phyloP scores from a whole-genome alignment of 2,888 invertebrate genomes.

The Pandemis corylana region DNA sequence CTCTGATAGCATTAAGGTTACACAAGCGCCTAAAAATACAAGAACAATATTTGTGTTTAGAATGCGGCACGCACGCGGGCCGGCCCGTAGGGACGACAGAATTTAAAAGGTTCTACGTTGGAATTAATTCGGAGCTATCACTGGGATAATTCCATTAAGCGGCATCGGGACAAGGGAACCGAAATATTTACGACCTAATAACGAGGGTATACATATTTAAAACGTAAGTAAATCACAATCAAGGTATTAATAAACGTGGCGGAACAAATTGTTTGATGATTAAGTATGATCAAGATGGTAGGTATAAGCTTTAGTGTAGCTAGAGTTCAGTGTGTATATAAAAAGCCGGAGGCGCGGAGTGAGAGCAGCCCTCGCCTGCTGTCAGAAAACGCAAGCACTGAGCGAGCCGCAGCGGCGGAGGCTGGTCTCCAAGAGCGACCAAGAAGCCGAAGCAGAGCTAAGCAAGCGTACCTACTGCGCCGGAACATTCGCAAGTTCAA shows the following conservation, averaged over 20 bases:
- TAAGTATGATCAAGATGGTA: background rate
- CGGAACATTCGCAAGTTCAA: no score
- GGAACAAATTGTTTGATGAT: background rate
- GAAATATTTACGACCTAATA: constrained; percentile 70
- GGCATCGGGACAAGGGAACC: constrained; percentile 55
- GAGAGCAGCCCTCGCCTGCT: no score
- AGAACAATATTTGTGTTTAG: constrained; percentile 41
- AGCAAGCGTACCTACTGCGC: no score
- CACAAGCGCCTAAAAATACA: constrained; percentile 32
- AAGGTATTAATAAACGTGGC: constrained; percentile 41
- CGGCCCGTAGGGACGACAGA: constrained; percentile 47
- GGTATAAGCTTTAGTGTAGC: no score
- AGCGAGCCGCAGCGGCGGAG: no score
- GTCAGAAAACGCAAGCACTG: no score
- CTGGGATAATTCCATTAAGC: constrained; percentile 73
- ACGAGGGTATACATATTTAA: constrained; percentile 55
- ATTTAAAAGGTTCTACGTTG: constrained; percentile 65
- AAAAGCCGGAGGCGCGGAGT: no score
- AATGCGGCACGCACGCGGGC: constrained; percentile 27
- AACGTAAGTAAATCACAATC: constrained; percentile 43
- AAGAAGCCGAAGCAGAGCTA: no score
- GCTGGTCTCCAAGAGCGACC: no score
- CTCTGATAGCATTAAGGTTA: constrained; percentile 28
- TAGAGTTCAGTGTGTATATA: no score
- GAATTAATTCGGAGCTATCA: constrained; percentile 71